Percentiles rank a stretch among this genome's conserved stretches.
Evolutionary conservation across 2,113 vertebrate species (phyloP).

Genomic region (Vulpes vulpes): DNA sequence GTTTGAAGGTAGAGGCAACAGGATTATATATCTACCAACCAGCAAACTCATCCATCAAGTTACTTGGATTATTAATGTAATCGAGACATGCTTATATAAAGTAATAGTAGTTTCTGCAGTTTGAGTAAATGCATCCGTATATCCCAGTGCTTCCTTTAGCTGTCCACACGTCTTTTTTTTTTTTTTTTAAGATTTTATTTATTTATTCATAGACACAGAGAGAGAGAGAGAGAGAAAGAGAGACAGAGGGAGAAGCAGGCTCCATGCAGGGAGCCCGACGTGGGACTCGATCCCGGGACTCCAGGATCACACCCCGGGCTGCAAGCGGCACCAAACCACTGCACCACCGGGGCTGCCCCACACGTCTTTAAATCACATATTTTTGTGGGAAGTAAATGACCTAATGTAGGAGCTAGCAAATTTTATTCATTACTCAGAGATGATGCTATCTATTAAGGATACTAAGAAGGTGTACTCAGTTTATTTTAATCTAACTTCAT

Average conservation of each 20-base stretch:
- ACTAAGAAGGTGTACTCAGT: background rate
- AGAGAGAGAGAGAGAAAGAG: too few relatives aligned
- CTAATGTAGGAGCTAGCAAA: background rate
- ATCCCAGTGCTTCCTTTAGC: background rate
- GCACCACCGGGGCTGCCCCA: too few relatives aligned
- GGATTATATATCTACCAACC: background rate
- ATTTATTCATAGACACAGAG: too few relatives aligned
- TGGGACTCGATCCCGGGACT: too few relatives aligned
- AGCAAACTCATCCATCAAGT: background rate
- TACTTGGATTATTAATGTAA: conserved; percentile 28
- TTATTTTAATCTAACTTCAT: background rate
- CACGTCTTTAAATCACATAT: background rate
- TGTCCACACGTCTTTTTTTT: background rate
- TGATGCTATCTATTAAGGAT: background rate
- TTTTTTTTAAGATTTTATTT: too few relatives aligned
- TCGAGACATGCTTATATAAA: background rate
- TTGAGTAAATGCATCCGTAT: background rate
- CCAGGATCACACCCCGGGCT: too few relatives aligned
- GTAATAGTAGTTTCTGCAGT: background rate
- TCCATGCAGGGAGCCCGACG: too few relatives aligned
- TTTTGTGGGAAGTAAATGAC: background rate
- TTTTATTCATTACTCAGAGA: background rate
- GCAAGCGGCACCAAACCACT: too few relatives aligned
- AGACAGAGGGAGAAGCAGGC: too few relatives aligned
- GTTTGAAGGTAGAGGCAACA: background rate